Evolutionary conservation across 2,888 invertebrate species (phyloP), one percentile per base, ranked within the genome.

Genomic region (Tuberolachnus salignus): DNA sequence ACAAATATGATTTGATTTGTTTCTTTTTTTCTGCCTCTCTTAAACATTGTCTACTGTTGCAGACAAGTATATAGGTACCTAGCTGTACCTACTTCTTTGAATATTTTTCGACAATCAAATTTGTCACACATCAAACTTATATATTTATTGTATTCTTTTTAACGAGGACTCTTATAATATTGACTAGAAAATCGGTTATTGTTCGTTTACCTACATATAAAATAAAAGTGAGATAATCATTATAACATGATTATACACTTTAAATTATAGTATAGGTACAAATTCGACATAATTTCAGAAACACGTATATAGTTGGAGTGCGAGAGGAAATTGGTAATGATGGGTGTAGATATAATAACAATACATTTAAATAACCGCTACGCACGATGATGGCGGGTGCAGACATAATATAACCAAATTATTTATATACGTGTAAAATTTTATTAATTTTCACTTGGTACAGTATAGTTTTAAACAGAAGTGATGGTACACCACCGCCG

Each of bases 41-140:
- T 46, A 14, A 72, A 59, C 46, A 49, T 19, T 10, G 14, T 0
- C 13, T n/a, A 51, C n/a, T 26, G 64, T 9, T 6, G 34, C n/a
- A 9, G 23, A 21, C 14, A n/a, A 14, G 1, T 51, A 44, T 44
- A 9, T 6, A 9, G 10, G 10, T 44, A 44, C 44, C 8, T 44
- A 44, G 44, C 6, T 46, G 46, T 8, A 14, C 10, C 13, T 13
- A 46, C 11, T 71, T 23, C 14, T 71, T 26, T 46, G 46, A 23
- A n/a, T 59, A 46, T 61, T 19, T 57, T 72, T 72, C 11, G 21
- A 42, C 34, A 21, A 42, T 42, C 13, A 16, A 42, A 73, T 64
- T 64, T 44, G 19, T 55, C 53, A 74, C 55, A 74, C 64, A 23
- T 64, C 19, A 61, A 49, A 66, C 23, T 63, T 64, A 21, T 34